These are phyloP conservation scores for Phrynosoma platyrhinos DNA, from an alignment of 2,113 vertebrate species.

Conservation along the genomic window DNA sequence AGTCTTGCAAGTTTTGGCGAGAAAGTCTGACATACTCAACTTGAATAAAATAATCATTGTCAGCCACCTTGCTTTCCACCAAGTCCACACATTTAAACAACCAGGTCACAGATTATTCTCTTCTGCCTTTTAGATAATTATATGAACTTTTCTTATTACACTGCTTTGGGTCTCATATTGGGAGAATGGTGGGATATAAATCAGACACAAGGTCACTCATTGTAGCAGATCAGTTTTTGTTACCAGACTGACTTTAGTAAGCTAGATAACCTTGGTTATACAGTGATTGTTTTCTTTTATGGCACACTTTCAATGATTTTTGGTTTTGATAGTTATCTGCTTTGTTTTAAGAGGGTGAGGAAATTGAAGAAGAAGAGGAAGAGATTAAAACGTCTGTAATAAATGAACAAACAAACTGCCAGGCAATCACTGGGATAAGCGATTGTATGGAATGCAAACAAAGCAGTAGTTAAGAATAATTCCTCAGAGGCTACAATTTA, in stretches of 20 bases:
- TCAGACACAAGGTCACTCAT: not conserved
- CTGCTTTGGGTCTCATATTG: not conserved
- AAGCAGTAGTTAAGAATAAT: slow-evolving; percentile 31
- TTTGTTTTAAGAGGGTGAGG: not conserved
- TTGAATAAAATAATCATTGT: not conserved
- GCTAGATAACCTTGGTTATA: not conserved
- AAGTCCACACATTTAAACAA: not conserved
- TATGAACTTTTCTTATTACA: not conserved
- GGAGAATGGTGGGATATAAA: too few relatives aligned
- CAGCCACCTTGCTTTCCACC: not conserved
- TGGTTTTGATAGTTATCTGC: not conserved
- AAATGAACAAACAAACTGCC: not conserved
- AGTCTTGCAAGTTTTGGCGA: not conserved
- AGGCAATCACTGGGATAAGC: slow-evolving; percentile 37
- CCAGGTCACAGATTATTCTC: not conserved
- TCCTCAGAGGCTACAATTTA: not conserved
- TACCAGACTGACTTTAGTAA: not conserved
- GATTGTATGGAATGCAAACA: slow-evolving; percentile 51
- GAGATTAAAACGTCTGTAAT: not conserved
- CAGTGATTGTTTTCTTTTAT: not conserved
- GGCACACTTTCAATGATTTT: not conserved
- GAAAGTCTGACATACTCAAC: not conserved
- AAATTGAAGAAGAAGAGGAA: not conserved
- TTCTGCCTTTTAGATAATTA: not conserved
- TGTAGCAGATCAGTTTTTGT: not conserved